phyloP scores from a whole-genome alignment of 2,113 vertebrate genomes.

The Perognathus longimembris region DNA sequence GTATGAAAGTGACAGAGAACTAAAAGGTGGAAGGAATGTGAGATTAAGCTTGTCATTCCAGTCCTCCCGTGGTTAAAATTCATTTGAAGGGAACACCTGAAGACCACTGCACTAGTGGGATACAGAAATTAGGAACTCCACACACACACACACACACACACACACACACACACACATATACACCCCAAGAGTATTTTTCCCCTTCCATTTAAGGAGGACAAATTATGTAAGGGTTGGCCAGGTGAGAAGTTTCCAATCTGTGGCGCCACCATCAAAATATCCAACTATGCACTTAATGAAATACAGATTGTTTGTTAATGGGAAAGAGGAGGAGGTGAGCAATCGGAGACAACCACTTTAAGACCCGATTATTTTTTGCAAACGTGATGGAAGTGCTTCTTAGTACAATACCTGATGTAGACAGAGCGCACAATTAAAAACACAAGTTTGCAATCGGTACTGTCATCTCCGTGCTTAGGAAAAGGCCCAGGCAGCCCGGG shows the following conservation, averaged over 20 bases:
- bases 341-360: background rate
- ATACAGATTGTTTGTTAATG: background rate
- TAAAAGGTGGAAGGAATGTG: background rate
- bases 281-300: constrained; percentile 25
- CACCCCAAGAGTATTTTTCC: background rate
- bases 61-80: background rate
- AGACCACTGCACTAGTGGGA: background rate
- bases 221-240: background rate
- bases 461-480: background rate
- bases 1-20: background rate
- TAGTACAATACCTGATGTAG: background rate
- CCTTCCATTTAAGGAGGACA: background rate
- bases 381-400: constrained; percentile 22
- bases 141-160: constrained; percentile 33
- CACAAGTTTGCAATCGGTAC: constrained; percentile 37
- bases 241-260: background rate
- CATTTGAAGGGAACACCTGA: background rate
- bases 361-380: constrained; percentile 30
- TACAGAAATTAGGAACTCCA: background rate
- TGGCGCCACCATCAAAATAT: background rate
- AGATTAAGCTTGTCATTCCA: background rate
- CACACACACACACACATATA: background rate
- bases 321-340: background rate
- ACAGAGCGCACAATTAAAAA: background rate
- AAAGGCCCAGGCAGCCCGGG: background rate